Percentiles rank a stretch among this genome's conserved stretches.
Evolutionary conservation across 2,888 invertebrate species (phyloP).

Genomic region (Stenurella melanura): DNA sequence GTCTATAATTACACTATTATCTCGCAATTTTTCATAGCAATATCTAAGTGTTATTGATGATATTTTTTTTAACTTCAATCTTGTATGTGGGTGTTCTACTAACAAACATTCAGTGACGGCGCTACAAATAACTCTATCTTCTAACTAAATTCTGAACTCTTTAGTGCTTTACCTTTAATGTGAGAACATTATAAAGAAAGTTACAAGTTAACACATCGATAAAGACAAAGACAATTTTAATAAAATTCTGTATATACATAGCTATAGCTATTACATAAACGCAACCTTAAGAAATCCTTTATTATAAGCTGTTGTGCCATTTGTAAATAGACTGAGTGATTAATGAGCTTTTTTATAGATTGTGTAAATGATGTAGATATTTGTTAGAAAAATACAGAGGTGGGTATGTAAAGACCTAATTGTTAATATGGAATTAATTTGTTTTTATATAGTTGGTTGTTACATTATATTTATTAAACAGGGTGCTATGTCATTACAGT

Average conservation of each 20-base stretch:
- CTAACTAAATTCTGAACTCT: slow-evolving; percentile 34
- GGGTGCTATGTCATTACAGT: slow-evolving; percentile 1
- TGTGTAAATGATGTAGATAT: slow-evolving; percentile 59
- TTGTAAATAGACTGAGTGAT: slow-evolving; percentile 62
- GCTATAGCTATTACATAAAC: slow-evolving; percentile 24
- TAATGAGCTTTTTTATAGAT: slow-evolving; percentile 66
- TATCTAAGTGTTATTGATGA: slow-evolving; percentile 15
- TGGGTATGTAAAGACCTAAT: slow-evolving; percentile 63
- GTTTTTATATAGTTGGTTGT: slow-evolving; percentile 23
- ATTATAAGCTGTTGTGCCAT: slow-evolving; percentile 60
- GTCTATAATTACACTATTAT: neutral
- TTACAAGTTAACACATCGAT: slow-evolving; percentile 36
- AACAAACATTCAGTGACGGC: slow-evolving; percentile 55
- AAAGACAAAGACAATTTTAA: slow-evolving; percentile 43
- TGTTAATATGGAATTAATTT: slow-evolving; percentile 60
- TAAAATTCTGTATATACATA: slow-evolving; percentile 48
- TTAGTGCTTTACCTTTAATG: slow-evolving; percentile 45
- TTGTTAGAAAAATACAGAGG: slow-evolving; percentile 58
- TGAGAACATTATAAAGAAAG: slow-evolving; percentile 33
- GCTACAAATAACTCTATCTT: slow-evolving; percentile 52
- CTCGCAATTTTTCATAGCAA: neutral
- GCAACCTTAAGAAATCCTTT: slow-evolving; percentile 40
- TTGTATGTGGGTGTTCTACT: slow-evolving; percentile 57
- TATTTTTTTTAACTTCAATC: slow-evolving; percentile 43
- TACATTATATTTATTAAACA: slow-evolving; percentile 20